Base-by-base conservation (phyloP, 2,797 vertebrate species). In the Malacoctenus gilli region DNA sequence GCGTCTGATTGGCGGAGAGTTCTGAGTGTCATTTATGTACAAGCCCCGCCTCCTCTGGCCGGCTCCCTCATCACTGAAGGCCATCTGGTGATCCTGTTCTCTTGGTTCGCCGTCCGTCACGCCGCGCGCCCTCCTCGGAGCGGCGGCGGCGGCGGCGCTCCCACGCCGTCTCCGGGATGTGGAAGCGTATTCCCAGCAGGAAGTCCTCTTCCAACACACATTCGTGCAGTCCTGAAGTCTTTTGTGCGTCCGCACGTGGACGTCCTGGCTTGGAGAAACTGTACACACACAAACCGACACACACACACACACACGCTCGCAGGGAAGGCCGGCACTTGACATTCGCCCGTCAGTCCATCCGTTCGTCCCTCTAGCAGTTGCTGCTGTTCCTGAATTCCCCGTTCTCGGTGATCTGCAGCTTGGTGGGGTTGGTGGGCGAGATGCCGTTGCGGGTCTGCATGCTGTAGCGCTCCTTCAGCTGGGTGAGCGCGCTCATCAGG, bases 391-490 rank as follows among this genome's bases (percentile, higher is more conserved):
- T 89, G 88, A 98, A 99, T 90, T 99, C 97, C 80, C 96, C 97
- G 79, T 98, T 98, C 80, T 99, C 96, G 0, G 97, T 98, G 69
- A 98, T 98, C 93, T 97, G 95, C 85, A 98, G 94, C 85, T 98
- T 98, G 92, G 94, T 95, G 87, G 96, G 95, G 91, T 97, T 97
- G 92, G 96, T 98, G 85, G 96, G 96, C 61, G 97, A 99, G 91
- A 99, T 94, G 90, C 97, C 97, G 76, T 99, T 99, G 89, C 96
- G 96, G 5, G 75, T 96, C 90, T 97, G 97, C 91, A 97, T 95
- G 94, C 95, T 98, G 94, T 99, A 99, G 88, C 97, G 96, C 92
- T 99, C 97, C 94, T 98, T 99, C 77, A 99, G 94, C 91, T 99
- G 97, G 1, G 95, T 95, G 67, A 99, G 93, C 28, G 97, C 97